Percentiles rank a stretch among this genome's conserved stretches.
Conservation (phyloP, 2,113 vertebrate genomes). For the Cariama cristata region DNA sequence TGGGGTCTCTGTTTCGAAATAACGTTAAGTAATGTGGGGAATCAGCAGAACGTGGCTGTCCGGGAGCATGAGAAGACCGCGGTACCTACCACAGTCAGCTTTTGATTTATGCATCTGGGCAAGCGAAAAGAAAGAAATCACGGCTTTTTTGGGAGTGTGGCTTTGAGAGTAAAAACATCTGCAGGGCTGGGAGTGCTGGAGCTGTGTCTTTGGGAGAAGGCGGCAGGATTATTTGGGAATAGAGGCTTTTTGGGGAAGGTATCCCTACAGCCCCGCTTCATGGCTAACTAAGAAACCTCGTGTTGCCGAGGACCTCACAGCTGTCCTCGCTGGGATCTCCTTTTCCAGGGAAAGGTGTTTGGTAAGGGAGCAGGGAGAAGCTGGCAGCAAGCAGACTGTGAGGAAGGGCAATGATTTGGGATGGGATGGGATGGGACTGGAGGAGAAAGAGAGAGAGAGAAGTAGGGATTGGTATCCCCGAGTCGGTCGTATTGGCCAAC, state of each 20-base stretch:
- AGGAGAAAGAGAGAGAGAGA: not conserved
- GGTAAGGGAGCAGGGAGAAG: not conserved
- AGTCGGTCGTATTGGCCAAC: accelerated
- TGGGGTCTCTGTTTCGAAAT: not conserved
- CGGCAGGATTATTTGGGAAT: not conserved
- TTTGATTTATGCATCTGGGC: not conserved
- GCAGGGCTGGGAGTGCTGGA: not conserved
- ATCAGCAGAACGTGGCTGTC: not conserved
- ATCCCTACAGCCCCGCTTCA: not conserved
- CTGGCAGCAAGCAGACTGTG: not conserved
- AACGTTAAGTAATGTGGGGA: not conserved
- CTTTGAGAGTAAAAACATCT: not conserved
- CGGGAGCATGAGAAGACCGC: accelerated
- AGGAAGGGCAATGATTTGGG: not conserved
- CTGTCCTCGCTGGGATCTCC: not conserved
- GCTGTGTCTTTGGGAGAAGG: not conserved
- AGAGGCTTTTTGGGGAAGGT: not conserved
- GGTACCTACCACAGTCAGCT: not conserved
- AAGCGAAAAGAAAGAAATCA: not conserved
- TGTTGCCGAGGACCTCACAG: not conserved
- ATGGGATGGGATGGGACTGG: not conserved
- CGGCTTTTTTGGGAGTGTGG: not conserved
- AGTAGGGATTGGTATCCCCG: not conserved
- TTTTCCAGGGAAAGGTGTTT: not conserved
- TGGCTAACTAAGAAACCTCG: accelerated